A percentile compares a stretch with the other conserved stretches of the same genome.
phyloP scores from a whole-genome alignment of 2,888 invertebrate genomes.

The Minunthozetes semirufus region DNA sequence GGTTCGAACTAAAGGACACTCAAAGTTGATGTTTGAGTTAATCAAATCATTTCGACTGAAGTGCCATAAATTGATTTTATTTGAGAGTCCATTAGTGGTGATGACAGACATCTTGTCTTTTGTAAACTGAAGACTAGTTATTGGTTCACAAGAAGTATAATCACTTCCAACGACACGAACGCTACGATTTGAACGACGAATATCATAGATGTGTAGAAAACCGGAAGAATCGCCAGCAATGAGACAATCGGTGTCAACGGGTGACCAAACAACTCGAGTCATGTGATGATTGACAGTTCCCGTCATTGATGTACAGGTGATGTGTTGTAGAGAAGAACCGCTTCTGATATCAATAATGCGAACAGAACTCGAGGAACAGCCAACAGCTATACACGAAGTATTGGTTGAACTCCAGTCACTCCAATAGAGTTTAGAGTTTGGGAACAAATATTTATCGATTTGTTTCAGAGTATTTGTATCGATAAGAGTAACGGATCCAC shows the following conservation, averaged over 20 bases:
- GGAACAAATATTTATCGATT: conserved; percentile 30
- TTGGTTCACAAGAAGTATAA: conserved; percentile 30
- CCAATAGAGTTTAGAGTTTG: conserved; percentile 25
- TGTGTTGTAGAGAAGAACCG: conserved; percentile 33
- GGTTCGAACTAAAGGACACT: conserved; percentile 4
- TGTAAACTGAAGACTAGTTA: conserved; percentile 30
- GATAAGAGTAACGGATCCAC: conserved; percentile 13
- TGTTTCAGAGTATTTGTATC: conserved; percentile 30
- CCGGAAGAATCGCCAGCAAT: conserved; percentile 37
- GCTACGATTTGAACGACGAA: conserved; percentile 24
- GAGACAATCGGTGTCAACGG: conserved; percentile 36
- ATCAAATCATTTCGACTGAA: conserved; percentile 11
- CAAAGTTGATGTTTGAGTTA: conserved; percentile 34
- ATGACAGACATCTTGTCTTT: conserved; percentile 33
- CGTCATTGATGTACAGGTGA: conserved; percentile 22
- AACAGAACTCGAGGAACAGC: conserved; percentile 26
- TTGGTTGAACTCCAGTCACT: conserved; percentile 33
- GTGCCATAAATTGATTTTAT: conserved; percentile 34
- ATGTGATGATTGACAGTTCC: conserved; percentile 24
- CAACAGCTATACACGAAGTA: conserved; percentile 15
- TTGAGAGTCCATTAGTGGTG: conserved; percentile 19
- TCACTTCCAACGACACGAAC: conserved; percentile 22
- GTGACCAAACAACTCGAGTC: conserved; percentile 36
- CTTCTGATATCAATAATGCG: conserved; percentile 34
- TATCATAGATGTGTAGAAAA: conserved; percentile 37